Conservation (phyloP, 1,140 invertebrate species). For the Drosophila bipectinata region DNA sequence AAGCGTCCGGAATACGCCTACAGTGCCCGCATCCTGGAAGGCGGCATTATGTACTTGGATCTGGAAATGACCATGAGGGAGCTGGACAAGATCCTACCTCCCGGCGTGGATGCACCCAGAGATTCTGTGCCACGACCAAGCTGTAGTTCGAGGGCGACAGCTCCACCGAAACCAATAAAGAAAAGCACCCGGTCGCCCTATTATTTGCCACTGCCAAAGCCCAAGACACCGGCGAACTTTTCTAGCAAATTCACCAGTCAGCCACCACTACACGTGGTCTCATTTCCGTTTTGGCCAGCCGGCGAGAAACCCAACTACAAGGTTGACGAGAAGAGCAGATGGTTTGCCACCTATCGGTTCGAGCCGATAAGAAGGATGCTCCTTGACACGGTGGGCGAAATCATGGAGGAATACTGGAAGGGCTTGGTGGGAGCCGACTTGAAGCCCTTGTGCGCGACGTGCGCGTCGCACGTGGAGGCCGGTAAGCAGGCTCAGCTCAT, state of each 20-base stretch:
- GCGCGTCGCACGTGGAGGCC: constrained; percentile 11
- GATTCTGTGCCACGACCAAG: background rate
- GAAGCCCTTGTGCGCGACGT: constrained; percentile 18
- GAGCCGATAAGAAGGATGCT: constrained; percentile 31
- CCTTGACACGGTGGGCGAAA: background rate
- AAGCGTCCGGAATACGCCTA: constrained; percentile 12
- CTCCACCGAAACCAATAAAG: background rate
- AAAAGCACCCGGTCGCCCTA: constrained; percentile 16
- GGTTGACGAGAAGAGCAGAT: constrained; percentile 27
- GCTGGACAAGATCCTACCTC: constrained; percentile 38
- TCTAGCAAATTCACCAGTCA: background rate
- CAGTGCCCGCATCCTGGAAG: constrained; percentile 27
- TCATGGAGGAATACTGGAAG: constrained; percentile 30
- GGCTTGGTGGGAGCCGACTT: background rate
- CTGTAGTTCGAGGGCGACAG: too few relatives aligned
- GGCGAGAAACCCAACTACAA: constrained; percentile 24
- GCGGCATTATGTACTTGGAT: constrained; percentile 32
- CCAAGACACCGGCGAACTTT: background rate
- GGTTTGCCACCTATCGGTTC: constrained; percentile 41
- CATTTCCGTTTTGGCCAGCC: constrained; percentile 43
- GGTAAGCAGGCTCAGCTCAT: constrained; percentile 14
- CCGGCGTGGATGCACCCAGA: constrained; percentile 14
- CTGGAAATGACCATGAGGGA: constrained; percentile 40
- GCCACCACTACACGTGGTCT: constrained; percentile 4
- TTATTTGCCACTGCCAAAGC: constrained; percentile 19